Evolutionary conservation across 2,113 vertebrate species (phyloP).

Genomic region (Trachemys scripta): DNA sequence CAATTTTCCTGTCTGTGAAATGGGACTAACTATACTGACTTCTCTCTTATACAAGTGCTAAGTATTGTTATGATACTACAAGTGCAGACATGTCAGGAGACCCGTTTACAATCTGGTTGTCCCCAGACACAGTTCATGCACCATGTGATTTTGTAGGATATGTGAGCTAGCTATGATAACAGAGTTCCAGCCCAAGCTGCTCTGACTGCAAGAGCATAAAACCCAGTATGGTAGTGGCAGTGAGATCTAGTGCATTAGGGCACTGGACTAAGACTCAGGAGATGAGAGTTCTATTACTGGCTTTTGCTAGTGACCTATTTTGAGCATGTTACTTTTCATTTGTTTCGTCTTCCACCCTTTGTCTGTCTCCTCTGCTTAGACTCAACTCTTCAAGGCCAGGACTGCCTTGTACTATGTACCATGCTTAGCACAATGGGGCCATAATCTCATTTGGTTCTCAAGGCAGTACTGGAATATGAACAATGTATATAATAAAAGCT

Average conservation of each 20-base stretch:
- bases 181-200: not conserved
- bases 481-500: not conserved
- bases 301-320: not conserved
- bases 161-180: not conserved
- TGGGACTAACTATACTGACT: not conserved
- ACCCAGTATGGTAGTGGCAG: not conserved
- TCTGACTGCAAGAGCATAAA: not conserved
- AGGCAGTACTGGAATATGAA: not conserved
- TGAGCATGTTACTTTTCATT: not conserved
- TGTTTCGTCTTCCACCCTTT: not conserved
- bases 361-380: not conserved
- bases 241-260: not conserved
- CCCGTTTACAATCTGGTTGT: fast-evolving
- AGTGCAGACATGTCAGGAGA: not conserved
- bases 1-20: not conserved
- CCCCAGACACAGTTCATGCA: not conserved
- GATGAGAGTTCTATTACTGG: not conserved
- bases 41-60: not conserved
- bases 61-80: not conserved
- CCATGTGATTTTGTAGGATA: not conserved
- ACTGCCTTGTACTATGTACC: not conserved
- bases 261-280: not conserved
- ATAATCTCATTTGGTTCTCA: not conserved
- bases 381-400: not conserved
- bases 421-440: not conserved